phyloP scores from a whole-genome alignment of 2,797 vertebrate genomes.

The Cossypha polioptera region DNA sequence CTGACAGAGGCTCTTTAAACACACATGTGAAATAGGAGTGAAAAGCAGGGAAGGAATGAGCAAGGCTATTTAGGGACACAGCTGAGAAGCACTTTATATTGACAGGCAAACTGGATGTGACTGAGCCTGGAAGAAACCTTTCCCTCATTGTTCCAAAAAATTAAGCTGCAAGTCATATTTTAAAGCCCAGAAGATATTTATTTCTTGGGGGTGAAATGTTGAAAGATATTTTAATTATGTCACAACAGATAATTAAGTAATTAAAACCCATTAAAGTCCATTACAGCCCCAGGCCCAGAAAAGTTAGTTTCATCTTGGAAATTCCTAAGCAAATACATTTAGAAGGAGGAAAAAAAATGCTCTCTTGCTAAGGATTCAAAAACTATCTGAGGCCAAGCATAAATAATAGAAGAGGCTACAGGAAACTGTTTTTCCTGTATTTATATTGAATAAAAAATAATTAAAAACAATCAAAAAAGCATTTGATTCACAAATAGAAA shows the following conservation, averaged over 20 bases:
- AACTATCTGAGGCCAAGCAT: background rate
- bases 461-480: too few species aligned
- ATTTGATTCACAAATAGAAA: background rate
- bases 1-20: constrained; percentile 17
- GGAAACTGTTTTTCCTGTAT: background rate
- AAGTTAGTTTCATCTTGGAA: background rate
- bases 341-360: background rate
- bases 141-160: background rate
- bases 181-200: background rate
- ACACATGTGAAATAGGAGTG: constrained; percentile 19
- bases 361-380: background rate
- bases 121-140: constrained; percentile 11
- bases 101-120: background rate
- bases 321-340: background rate
- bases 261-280: constrained; percentile 27
- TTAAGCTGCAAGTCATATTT: background rate
- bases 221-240: constrained; percentile 15
- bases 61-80: constrained; percentile 46
- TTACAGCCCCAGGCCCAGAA: background rate
- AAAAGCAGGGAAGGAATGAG: background rate
- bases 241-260: constrained; percentile 16
- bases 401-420: background rate
- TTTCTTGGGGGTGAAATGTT: constrained; percentile 6
- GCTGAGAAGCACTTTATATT: background rate
- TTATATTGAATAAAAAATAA: background rate